These are phyloP conservation scores for Xiphophorus couchianus DNA, from an alignment of 2,113 vertebrate species.

Conservation along the genomic window DNA sequence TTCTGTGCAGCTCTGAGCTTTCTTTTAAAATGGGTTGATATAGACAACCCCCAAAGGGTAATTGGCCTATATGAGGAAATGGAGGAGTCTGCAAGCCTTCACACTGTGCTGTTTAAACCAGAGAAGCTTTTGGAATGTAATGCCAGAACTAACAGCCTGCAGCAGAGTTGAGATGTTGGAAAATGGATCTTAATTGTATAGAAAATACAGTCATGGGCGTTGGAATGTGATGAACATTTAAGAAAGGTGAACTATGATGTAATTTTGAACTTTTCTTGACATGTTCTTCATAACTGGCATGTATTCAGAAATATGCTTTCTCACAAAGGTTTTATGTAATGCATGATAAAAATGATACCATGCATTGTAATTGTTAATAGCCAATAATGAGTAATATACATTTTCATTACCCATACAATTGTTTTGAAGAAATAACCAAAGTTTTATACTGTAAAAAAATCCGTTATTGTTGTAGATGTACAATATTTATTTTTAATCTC, in stretches of 20 bases:
- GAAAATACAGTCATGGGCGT: conserved; percentile 7
- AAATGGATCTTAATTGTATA: conserved; percentile 19
- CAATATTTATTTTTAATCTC: background rate
- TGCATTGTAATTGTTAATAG: background rate
- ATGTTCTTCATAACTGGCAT: conserved; percentile 13
- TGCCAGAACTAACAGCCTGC: conserved; percentile 27
- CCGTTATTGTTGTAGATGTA: too few species aligned
- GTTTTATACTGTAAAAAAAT: too few species aligned
- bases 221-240: background rate
- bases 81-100: conserved; percentile 10
- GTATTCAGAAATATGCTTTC: conserved; percentile 20
- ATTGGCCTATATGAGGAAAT: conserved; percentile 39
- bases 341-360: conserved; percentile 4
- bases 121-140: conserved; percentile 27
- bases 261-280: background rate
- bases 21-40: conserved; percentile 47
- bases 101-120: conserved; percentile 28
- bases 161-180: conserved; percentile 7
- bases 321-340: conserved; percentile 14
- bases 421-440: background rate
- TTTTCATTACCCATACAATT: background rate
- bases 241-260: conserved; percentile 20
- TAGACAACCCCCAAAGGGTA: conserved; percentile 36
- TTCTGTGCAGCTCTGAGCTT: conserved; percentile 33
- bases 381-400: background rate